Evolutionary conservation across 37 sponge, comb jelly and placozoan genomes (phyloP).

Genomic region (Bolinopsis microptera): DNA sequence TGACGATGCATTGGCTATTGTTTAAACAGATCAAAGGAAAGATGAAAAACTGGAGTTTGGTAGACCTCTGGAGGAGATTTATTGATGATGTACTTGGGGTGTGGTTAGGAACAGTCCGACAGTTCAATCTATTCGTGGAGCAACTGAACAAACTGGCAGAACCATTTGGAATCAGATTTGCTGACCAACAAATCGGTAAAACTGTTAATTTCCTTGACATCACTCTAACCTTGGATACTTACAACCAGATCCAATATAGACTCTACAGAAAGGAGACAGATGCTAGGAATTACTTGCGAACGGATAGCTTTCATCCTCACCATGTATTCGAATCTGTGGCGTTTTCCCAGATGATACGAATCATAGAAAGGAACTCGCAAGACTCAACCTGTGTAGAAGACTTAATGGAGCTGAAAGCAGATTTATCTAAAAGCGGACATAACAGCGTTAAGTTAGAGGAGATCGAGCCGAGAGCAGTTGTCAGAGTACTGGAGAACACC

Average conservation of each 20-base stretch:
- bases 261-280: constrained; percentile 18
- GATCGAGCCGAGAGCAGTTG: too few relatives aligned
- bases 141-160: neutral
- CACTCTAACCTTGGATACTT: neutral
- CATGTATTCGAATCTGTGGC: constrained; percentile 1
- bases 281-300: neutral
- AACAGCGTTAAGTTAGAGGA: too few relatives aligned
- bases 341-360: neutral
- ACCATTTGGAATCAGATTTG: constrained; percentile 2
- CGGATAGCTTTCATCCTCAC: constrained; percentile 16
- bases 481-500: too few relatives aligned
- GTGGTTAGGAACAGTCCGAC: neutral
- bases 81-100: neutral
- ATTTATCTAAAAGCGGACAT: too few relatives aligned
- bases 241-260: neutral
- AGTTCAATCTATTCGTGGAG: neutral
- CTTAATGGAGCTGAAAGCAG: too few relatives aligned
- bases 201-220: neutral
- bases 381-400: too few relatives aligned
- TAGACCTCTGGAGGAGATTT: neutral
- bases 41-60: neutral
- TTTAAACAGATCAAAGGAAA: neutral
- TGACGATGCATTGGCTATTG: neutral
- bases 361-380: constrained; percentile 1
- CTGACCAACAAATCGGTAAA: neutral